Conservation (phyloP, 2,888 invertebrate species). For the Thumatha senex region DNA sequence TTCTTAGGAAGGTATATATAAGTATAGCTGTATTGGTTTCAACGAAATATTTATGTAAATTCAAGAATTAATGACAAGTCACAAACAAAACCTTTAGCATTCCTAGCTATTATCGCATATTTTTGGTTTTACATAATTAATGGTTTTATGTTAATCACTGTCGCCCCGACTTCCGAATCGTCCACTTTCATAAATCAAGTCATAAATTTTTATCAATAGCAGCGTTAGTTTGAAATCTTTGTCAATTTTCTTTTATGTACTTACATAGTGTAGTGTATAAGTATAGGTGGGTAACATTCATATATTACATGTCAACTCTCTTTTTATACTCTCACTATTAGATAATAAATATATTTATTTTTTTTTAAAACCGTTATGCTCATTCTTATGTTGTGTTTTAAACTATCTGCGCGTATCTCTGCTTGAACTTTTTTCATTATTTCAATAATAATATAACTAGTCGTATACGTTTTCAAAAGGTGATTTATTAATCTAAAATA, state of each 20-base stretch:
- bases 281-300: neutral
- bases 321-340: too few relatives aligned
- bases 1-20: conserved; percentile 7
- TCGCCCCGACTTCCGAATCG: conserved; percentile 11
- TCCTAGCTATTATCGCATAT: conserved; percentile 20
- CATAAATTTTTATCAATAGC: conserved; percentile 2
- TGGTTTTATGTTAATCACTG: conserved; percentile 15
- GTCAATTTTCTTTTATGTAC: neutral
- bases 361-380: too few relatives aligned
- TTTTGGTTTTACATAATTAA: conserved; percentile 14
- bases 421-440: too few relatives aligned
- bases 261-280: neutral
- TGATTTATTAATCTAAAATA: too few relatives aligned
- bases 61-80: conserved; percentile 18
- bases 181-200: conserved; percentile 9
- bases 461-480: too few relatives aligned
- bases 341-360: too few relatives aligned
- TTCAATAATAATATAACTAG: too few relatives aligned
- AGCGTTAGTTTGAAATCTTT: conserved; percentile 10
- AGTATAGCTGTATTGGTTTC: conserved; percentile 20
- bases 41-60: conserved; percentile 41
- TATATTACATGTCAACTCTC: too few relatives aligned
- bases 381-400: too few relatives aligned
- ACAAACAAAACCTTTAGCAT: conserved; percentile 28
- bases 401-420: too few relatives aligned